Percentiles rank a stretch among this genome's conserved stretches.
phyloP scores from a whole-genome alignment of 2,888 invertebrate genomes.

The Hermodice carunculata region DNA sequence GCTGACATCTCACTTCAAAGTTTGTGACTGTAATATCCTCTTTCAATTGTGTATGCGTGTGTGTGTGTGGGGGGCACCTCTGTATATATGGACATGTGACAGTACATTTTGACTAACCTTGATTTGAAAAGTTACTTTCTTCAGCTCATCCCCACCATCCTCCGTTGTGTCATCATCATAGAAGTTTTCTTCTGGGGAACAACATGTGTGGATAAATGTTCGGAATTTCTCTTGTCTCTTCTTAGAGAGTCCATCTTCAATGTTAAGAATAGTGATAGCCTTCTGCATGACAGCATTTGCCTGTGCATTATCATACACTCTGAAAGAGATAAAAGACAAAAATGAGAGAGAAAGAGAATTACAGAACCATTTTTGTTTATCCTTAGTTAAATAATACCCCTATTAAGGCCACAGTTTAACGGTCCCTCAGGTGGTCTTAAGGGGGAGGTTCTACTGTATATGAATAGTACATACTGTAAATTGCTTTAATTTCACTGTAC shows the following conservation, averaged over 20 bases:
- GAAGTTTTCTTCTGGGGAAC: slow-evolving; percentile 55
- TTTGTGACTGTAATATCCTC: no score
- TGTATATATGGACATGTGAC: neutral
- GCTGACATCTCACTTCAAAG: no score
- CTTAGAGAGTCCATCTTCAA: slow-evolving; percentile 59
- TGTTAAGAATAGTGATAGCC: slow-evolving; percentile 60
- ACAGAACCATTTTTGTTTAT: neutral
- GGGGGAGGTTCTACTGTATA: no score
- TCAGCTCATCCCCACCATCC: slow-evolving; percentile 56
- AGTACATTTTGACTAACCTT: slow-evolving; percentile 62
- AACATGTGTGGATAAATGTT: slow-evolving; percentile 45
- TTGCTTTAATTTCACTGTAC: no score
- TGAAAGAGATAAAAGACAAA: slow-evolving; percentile 31
- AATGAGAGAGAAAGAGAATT: neutral
- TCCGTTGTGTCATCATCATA: slow-evolving; percentile 66
- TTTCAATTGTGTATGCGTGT: neutral
- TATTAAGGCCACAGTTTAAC: no score
- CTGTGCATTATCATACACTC: slow-evolving; percentile 68
- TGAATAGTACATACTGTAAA: no score
- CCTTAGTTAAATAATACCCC: no score
- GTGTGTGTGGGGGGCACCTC: no score
- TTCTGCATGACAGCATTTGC: slow-evolving; percentile 69
- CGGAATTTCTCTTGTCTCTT: slow-evolving; percentile 51
- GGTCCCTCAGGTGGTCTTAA: no score
- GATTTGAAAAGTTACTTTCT: slow-evolving; percentile 67